Base-by-base conservation (phyloP, 1,140 invertebrate species). In the Frieseomelitta varia region DNA sequence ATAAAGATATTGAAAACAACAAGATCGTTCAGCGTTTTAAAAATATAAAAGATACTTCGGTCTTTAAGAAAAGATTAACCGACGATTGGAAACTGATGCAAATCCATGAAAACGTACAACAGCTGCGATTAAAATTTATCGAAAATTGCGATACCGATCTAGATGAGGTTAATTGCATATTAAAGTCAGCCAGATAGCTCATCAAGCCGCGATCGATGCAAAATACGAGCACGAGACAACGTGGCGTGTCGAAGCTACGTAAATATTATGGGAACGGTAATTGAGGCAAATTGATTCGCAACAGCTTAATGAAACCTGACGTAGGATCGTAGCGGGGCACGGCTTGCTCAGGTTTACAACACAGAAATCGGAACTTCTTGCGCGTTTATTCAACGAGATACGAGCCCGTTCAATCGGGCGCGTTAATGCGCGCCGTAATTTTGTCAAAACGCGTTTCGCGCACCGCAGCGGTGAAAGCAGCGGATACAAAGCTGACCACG, bases 381-480 rank as follows among this genome's bases (percentile, higher is more conserved):
- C 53, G 6, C 24, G 58, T n/a, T 27, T 51, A 4, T 47, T 8
- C 17, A 67, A 21, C 51, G 39, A 30, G n/a, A 27, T 24, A 24
- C 24, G 27, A 39, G 73, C 58, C 58, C 39, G 19, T 15, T 30
- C 30, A 2, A 30, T 30, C 30, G 30, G 67, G 27, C 17, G 63
- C 47, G 81, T 69, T 82, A 69, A 77, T 58, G 30, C 61, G 63
- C 4, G 53, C 53, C 53, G 69, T 77, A 82, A 83, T 79, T 79
- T 83, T 78, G 81, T 83, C 81, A 83, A 82, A 77, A 65, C 19
- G 24, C 51, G 65, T 69, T n/a, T 68, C 21, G 53, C 27, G n/a
- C 81, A n/a, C 51, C 58, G 24, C n/a, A n/a, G 39, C 69, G 77
- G 76, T 84, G 69, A 84, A 84, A 84, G 77, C 65, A 51, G 11